Percentiles rank a stretch among this genome's conserved stretches.
Conservation (phyloP, 2,888 invertebrate species). For the Catocala nupta region DNA sequence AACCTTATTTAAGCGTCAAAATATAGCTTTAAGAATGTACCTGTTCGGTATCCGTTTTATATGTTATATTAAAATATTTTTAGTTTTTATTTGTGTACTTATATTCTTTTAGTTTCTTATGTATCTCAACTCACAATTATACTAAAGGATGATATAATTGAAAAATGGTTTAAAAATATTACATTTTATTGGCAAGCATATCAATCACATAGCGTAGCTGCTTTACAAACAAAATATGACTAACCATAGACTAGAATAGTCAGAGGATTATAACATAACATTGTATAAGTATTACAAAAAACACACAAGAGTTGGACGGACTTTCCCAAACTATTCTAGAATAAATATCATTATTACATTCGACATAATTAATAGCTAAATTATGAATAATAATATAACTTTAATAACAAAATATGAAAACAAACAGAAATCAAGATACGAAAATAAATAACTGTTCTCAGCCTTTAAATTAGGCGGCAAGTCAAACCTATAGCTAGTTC, state of each 20-base stretch:
- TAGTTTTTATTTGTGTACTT: conserved; percentile 51
- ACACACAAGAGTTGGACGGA: conserved; percentile 1
- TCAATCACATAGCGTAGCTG: conserved; percentile 25
- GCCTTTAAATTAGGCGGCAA: too few species aligned
- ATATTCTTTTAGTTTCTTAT: conserved; percentile 6
- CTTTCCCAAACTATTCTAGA: conserved; percentile 5
- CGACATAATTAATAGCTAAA: background rate
- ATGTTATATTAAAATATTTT: conserved; percentile 49
- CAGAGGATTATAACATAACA: background rate
- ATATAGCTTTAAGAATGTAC: conserved; percentile 75
- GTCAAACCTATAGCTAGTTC: too few species aligned
- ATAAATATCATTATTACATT: conserved; percentile 1
- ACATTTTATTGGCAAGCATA: conserved; percentile 37
- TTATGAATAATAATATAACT: conserved; percentile 1
- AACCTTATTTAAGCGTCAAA: conserved; percentile 28
- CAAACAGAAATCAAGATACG: too few species aligned
- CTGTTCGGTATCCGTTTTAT: conserved; percentile 61
- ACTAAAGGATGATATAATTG: too few species aligned
- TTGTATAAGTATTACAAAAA: conserved; percentile 1
- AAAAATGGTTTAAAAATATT: conserved; percentile 16
- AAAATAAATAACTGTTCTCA: too few species aligned
- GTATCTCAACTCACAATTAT: too few species aligned
- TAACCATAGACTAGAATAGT: conserved; percentile 5
- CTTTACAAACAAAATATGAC: conserved; percentile 8
- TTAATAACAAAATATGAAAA: background rate